Evolutionary conservation across 23 tunicate species (phyloP), one percentile per base, ranked within the genome.

Genomic region (Ascidia mentula): DNA sequence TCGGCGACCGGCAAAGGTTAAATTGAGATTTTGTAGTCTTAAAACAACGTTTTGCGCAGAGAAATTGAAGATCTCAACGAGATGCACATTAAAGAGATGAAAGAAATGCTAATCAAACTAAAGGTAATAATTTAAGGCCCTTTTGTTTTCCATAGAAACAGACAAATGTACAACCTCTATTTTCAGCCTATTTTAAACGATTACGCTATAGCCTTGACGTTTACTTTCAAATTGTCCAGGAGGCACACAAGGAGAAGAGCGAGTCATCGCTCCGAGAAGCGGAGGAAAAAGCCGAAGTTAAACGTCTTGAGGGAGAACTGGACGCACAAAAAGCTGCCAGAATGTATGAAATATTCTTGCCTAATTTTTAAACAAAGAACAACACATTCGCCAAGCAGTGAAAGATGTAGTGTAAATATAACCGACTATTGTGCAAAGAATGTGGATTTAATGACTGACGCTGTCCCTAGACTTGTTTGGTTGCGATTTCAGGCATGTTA

Each of bases 31-130:
- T 12, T 15, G 15, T 42, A 42, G 15, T 42, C 53, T 12, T 53
- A 5, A 9, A 53, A 78, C 71, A 46, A 28, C 53, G 18, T 78
- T 31, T 46, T 18, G 46, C 31, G 20, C 40, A 89, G 95, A 34
- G 88, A 89, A 40, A 79, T 89, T 65, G 88, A 89, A 79, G 82
- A 77, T 34, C 37, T 79, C 0, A 84, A 89, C 37, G 95, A 89
- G 36, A 38, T 69, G 32, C 40, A 82, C 40, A 34, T 59, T 18
- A 89, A 75, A 69, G 95, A 89, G 39, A 36, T 89, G 69, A 72
- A 80, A 78, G 85, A 73, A 46, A 77, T 80, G 28, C 73, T 89
- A 77, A 73, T 40, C 13, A 89, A 79, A 37, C 61, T 89, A 15
- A 89, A 89, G 85, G 95, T 89, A 38, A 40, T 32, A 32, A 73